phyloP scores from a whole-genome alignment of 2,797 vertebrate species.

The Liasis olivaceus region DNA sequence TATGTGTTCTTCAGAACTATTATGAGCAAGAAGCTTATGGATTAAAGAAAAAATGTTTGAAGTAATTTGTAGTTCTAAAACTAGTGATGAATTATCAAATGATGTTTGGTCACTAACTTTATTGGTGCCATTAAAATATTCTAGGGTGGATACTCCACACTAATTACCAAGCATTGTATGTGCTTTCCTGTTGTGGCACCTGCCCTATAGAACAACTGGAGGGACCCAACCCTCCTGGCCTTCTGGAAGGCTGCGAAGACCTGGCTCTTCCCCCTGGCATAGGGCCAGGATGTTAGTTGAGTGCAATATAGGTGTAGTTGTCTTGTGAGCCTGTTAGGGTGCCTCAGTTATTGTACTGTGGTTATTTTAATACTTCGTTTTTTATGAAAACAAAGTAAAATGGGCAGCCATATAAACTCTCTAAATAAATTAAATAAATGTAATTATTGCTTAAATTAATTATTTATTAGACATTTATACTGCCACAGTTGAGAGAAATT shows the following conservation, averaged over 20 bases:
- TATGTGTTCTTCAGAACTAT: not conserved
- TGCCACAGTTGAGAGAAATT: not conserved
- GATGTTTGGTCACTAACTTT: not conserved
- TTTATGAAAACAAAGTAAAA: not conserved
- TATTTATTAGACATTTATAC: not conserved
- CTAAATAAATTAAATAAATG: not conserved
- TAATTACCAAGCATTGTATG: not conserved
- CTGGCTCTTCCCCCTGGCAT: too few species aligned
- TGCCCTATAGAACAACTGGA: too few species aligned
- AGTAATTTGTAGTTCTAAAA: too few species aligned
- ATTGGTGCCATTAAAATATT: not conserved
- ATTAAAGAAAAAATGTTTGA: not conserved
- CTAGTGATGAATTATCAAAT: not conserved
- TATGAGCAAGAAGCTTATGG: not conserved
- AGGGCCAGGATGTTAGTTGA: too few species aligned
- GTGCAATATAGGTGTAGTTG: too few species aligned
- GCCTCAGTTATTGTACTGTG: too few species aligned
- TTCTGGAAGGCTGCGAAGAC: too few species aligned
- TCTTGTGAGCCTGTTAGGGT: too few species aligned
- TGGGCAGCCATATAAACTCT: not conserved
- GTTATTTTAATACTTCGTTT: not conserved
- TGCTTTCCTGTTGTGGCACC: too few species aligned
- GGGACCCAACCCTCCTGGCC: too few species aligned
- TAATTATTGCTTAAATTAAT: not conserved
- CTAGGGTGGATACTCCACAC: not conserved